Percentiles rank a stretch among this genome's conserved stretches.
phyloP scores from a whole-genome alignment of 2,113 vertebrate species.

The Microcebus jonahi region DNA sequence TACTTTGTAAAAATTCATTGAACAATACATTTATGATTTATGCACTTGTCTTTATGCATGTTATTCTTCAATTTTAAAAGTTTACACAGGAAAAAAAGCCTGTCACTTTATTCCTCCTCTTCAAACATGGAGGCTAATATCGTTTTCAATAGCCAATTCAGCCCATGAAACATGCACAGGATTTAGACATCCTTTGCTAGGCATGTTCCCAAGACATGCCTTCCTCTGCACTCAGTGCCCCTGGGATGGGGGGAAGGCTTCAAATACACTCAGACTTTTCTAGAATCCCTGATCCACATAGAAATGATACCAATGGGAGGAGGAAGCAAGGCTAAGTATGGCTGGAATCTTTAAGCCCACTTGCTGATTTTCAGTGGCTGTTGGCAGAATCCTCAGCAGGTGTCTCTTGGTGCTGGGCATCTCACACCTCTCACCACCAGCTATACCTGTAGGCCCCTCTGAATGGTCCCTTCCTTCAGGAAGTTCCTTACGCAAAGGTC shows the following conservation, averaged over 20 bases:
- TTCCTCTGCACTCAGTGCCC: background rate
- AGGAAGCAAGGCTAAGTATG: background rate
- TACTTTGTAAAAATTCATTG: constrained; percentile 46
- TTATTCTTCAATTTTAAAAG: constrained; percentile 28
- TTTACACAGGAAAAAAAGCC: constrained; percentile 3
- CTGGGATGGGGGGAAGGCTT: background rate
- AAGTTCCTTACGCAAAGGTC: background rate
- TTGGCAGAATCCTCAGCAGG: background rate
- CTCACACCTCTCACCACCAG: background rate
- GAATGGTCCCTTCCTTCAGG: background rate
- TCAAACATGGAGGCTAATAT: background rate
- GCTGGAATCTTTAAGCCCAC: background rate
- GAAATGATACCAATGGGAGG: background rate
- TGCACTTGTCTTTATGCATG: constrained; percentile 35
- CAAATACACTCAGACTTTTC: background rate
- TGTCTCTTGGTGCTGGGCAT: background rate
- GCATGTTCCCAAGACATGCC: background rate
- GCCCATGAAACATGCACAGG: background rate
- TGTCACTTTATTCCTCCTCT: background rate
- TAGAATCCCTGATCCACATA: background rate
- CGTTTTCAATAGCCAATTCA: constrained; percentile 43
- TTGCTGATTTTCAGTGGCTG: background rate
- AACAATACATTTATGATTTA: background rate
- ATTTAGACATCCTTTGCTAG: background rate
- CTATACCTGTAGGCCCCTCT: background rate